A percentile compares a stretch with the other conserved stretches of the same genome.
Conservation (phyloP, 2,888 invertebrate genomes). For the Trichogramma evanescens region DNA sequence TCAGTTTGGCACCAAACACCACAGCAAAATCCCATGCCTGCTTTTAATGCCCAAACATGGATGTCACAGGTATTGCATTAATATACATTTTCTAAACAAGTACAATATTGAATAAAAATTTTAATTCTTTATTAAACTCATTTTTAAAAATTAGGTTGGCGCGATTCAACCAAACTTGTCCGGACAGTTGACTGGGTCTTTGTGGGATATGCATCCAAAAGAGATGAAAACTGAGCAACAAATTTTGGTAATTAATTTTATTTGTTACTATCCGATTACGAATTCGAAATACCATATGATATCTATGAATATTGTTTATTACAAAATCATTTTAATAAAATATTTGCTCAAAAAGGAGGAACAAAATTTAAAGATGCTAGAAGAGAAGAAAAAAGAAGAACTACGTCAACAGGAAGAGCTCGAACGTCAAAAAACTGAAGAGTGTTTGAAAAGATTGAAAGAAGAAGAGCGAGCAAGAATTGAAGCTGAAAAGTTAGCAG, state of each 20-base stretch:
- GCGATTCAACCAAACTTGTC: constrained; percentile 39
- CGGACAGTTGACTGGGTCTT: constrained; percentile 41
- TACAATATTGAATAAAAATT: background rate
- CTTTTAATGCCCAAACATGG: constrained; percentile 43
- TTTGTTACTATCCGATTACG: background rate
- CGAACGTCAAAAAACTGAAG: constrained; percentile 46
- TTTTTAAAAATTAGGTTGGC: constrained; percentile 30
- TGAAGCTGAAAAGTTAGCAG: background rate
- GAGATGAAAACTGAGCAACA: constrained; percentile 51
- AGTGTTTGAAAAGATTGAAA: constrained; percentile 38
- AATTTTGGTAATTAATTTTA: constrained; percentile 41
- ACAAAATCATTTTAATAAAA: constrained; percentile 27
- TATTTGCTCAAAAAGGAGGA: constrained; percentile 44
- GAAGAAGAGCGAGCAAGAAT: constrained; percentile 19
- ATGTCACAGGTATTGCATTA: constrained; percentile 35
- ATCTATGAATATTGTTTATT: background rate
- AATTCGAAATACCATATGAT: background rate
- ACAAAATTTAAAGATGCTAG: constrained; percentile 44
- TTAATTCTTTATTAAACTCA: constrained; percentile 2
- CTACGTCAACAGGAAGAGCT: constrained; percentile 39
- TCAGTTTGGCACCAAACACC: constrained; percentile 44
- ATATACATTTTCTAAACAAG: background rate
- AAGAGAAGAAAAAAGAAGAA: constrained; percentile 40
- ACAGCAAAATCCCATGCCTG: constrained; percentile 37
- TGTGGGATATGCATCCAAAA: constrained; percentile 45